phyloP scores from a whole-genome alignment of 1,140 invertebrate genomes.

The Myzus persicae region DNA sequence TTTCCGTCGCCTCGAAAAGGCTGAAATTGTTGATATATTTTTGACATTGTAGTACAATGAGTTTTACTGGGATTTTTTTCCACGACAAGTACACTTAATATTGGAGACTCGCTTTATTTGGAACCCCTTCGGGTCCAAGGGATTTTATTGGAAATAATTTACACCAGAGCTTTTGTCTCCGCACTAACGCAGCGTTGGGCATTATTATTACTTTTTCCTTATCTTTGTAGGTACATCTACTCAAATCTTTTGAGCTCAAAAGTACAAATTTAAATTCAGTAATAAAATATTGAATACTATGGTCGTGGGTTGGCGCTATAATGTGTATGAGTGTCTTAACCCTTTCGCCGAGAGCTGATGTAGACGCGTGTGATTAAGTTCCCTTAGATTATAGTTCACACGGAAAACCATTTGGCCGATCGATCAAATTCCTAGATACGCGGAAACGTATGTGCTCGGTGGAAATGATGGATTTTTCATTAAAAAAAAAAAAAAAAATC shows the following conservation, averaged over 20 bases:
- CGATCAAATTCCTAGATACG: not conserved
- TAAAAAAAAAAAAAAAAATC: not conserved
- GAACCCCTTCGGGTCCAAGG: not conserved
- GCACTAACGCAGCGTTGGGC: not conserved
- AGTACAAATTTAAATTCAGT: not conserved
- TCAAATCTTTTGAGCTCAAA: not conserved
- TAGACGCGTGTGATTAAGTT: not conserved
- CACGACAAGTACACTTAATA: not conserved
- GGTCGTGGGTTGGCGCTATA: not conserved
- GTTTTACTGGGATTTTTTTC: not conserved
- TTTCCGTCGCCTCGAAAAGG: not conserved
- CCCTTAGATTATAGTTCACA: no score
- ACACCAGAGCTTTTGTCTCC: not conserved
- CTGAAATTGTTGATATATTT: not conserved
- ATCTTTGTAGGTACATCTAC: not conserved
- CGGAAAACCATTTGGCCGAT: not conserved
- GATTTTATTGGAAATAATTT: not conserved
- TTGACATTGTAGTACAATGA: not conserved
- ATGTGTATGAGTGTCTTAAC: not conserved
- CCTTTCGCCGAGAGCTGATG: not conserved
- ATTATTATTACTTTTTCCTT: not conserved
- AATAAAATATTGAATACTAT: not conserved
- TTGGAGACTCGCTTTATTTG: not conserved
- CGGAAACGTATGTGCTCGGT: not conserved
- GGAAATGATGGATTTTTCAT: conserved; percentile 1